Conservation (phyloP, 2,888 invertebrate genomes). For the Anoncus sp. region DNA sequence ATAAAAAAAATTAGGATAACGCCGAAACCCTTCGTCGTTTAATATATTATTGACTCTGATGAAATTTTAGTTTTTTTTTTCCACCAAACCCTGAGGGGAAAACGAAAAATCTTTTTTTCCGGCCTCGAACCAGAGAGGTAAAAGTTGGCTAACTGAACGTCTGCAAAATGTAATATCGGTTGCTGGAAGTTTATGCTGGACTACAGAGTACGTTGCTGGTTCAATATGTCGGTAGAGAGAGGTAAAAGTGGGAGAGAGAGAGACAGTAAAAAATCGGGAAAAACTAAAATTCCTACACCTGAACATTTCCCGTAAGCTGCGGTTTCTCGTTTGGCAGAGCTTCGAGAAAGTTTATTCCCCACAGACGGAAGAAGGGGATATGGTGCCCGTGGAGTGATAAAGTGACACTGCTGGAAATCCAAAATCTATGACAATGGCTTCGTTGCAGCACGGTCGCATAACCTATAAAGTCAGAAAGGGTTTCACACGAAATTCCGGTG, state of each 20-base stretch:
- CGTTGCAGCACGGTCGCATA: not conserved
- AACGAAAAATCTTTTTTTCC: not conserved
- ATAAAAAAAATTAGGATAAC: constrained; percentile 7
- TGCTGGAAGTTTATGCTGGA: constrained; percentile 4
- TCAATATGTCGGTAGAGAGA: constrained; percentile 5
- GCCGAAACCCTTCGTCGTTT: too few species aligned
- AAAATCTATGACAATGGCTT: constrained; percentile 25
- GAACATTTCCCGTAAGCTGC: constrained; percentile 31
- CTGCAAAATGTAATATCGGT: constrained; percentile 30
- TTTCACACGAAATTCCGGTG: not conserved
- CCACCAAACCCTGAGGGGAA: not conserved
- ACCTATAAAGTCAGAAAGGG: constrained; percentile 8
- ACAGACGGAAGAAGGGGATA: constrained; percentile 1
- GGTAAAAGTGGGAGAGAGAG: constrained; percentile 1
- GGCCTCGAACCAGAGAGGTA: not conserved
- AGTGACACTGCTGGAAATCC: constrained; percentile 14
- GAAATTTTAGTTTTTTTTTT: constrained; percentile 7
- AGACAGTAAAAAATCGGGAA: not conserved
- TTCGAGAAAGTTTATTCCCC: constrained; percentile 42
- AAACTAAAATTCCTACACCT: constrained; percentile 40
- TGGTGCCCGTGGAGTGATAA: not conserved
- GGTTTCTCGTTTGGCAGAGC: constrained; percentile 42
- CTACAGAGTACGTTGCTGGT: constrained; percentile 5
- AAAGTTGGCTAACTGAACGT: constrained; percentile 11
- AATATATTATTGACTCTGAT: constrained; percentile 1